Evolutionary conservation across 2,797 vertebrate genomes (phyloP).

Genomic region (Lates japonicus): DNA sequence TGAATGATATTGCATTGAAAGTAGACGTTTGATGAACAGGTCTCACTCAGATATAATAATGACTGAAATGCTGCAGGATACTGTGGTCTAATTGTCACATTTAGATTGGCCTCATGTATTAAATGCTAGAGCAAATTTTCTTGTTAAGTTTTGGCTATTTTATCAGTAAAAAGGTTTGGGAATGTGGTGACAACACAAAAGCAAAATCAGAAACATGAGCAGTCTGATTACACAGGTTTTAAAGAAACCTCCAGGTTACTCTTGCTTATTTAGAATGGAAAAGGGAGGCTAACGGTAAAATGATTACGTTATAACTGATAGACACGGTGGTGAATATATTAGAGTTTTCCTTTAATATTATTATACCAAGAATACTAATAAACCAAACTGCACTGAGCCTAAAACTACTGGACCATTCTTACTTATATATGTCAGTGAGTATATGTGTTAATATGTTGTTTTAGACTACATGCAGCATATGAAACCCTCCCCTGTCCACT

Average conservation of each 20-base stretch:
- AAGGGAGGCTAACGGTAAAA: neutral
- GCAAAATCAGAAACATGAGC: neutral
- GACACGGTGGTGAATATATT: neutral
- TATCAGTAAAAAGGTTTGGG: neutral
- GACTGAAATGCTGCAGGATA: conserved; percentile 1
- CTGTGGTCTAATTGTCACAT: neutral
- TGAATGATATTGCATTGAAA: conserved; percentile 21
- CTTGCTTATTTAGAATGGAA: neutral
- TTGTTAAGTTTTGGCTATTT: too few species aligned
- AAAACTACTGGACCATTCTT: conserved; percentile 2
- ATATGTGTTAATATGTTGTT: neutral
- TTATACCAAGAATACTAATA: neutral
- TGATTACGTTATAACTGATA: neutral
- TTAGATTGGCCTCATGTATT: neutral
- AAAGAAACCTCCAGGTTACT: neutral
- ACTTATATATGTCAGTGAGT: neutral
- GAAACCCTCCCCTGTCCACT: neutral
- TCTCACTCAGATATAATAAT: neutral
- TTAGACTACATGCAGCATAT: neutral
- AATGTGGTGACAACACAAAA: neutral
- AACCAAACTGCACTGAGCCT: neutral
- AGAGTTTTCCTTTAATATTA: neutral
- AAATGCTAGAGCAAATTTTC: neutral
- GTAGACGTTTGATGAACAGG: neutral
- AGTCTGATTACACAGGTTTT: neutral